phyloP scores from a whole-genome alignment of 2,888 invertebrate genomes.

The Xanthia icteritia region DNA sequence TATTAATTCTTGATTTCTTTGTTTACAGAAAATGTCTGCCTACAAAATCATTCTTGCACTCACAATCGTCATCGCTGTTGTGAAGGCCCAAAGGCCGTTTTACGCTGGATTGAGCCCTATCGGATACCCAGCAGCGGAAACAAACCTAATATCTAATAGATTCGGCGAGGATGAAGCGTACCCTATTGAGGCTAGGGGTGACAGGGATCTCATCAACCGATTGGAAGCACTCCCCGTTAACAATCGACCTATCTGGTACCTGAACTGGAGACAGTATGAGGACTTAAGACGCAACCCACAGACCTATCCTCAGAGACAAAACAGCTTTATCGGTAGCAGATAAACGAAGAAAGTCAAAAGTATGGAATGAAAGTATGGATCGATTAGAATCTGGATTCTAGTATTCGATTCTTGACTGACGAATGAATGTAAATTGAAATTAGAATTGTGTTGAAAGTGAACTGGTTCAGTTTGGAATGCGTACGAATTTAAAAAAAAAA shows the following conservation, averaged over 20 bases:
- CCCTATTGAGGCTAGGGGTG: constrained; percentile 89
- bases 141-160: constrained; percentile 83
- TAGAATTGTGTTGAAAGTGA: constrained; percentile 10
- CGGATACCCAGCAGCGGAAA: constrained; percentile 91
- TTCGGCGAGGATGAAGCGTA: constrained; percentile 86
- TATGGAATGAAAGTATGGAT: constrained; percentile 22
- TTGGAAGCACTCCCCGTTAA: constrained; percentile 52
- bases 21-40: constrained; percentile 75
- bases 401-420: constrained; percentile 38
- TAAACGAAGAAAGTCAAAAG: constrained; percentile 25
- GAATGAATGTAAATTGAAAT: constrained; percentile 38
- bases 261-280: constrained; percentile 74
- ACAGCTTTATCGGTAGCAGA: constrained; percentile 68
- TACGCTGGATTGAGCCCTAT: constrained; percentile 91
- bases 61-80: constrained; percentile 71
- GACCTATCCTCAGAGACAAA: constrained; percentile 77
- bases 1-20: constrained; percentile 55
- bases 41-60: constrained; percentile 73
- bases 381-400: constrained; percentile 21
- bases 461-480: neutral
- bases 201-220: constrained; percentile 56
- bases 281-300: constrained; percentile 81
- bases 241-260: constrained; percentile 61
- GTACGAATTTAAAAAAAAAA: constrained; percentile 31
- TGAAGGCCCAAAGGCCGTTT: constrained; percentile 91